Evolutionary conservation across 2,797 vertebrate genomes (phyloP), one percentile per base, ranked within the genome.

Genomic region (Hephaestus fuliginosus): DNA sequence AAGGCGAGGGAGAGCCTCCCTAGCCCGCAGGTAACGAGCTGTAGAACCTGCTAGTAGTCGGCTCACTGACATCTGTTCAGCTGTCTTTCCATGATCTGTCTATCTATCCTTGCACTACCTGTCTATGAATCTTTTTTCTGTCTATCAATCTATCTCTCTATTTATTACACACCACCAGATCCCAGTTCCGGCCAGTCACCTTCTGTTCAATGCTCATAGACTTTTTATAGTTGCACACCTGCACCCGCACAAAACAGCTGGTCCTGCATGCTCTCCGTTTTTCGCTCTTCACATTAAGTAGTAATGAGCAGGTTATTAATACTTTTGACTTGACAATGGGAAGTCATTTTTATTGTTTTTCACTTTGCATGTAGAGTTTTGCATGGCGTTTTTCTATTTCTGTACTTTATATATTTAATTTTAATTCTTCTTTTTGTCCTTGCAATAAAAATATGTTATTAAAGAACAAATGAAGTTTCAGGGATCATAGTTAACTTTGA

Each of bases 11-110:
- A 96, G 95, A 96, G 93, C 95, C 93, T 96, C 95, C 90, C 93
- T 94, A 73, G 94, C 91, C 90, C 95, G 91, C 97, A 99, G 98
- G 98, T 99, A 99, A 98, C 84, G n/a, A 68, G 83, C 82, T 68
- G 81, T 86, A 81, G 82, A 83, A 72, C 61, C 88, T 83, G 86
- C 58, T 86, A 74, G 74, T 60, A 70, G 69, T 71, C 70, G 46
- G 39, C 65, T 80, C n/a, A 60, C n/a, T 30, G 30, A 68, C 39
- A 62, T 84, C 70, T 36, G 20, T 75, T 57, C 61, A 41, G 67
- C 48, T 44, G 14, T 71, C 49, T 70, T 18, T 69, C 43, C 70
- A 7, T 70, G 61, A 43, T 70, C 56, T 63, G 22, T 70, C 62
- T 65, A 22, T 67, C 43, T 51, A 18, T 75, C 83, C 69, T 33